Evolutionary conservation across 1,140 invertebrate species (phyloP), one percentile per base, ranked within the genome.

Genomic region (Drosophila suzukii): DNA sequence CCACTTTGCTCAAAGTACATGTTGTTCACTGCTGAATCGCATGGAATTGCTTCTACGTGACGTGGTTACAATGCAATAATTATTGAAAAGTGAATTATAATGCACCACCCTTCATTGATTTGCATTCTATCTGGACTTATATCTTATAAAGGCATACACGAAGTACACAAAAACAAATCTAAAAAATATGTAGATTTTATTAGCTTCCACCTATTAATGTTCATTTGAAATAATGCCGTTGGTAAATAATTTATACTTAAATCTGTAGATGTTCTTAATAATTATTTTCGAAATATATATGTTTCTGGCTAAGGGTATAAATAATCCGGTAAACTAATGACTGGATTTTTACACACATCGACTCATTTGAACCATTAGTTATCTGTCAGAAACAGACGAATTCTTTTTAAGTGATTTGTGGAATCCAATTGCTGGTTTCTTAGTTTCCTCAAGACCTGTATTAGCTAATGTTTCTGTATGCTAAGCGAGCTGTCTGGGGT

Each of bases 401-500:
- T 67, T 12, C 13, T 49, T n/a, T 46, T 32, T 34, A 61, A 61
- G 17, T 61, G 32, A 66, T 55, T 55, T 32, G 17, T 13, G 6
- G 50, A 41, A 32, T 36, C 6, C 5, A 59, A 38, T 70, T 55
- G 17, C 11, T 24, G 20, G 11, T 30, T 39, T 39, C 11, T 27
- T 34, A n/a, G 20, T 11, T 68, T 44, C 8, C 38, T 27, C 65
- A 12, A n/a, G 6, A 20, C 6, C n/a, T 30, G n/a, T 43, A 17
- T 65, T 41, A 41, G 60, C 7, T 15, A 43, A 66, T 43, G 44
- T 34, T 30, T 36, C 11, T 11, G 10, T 50, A 50, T 71, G 51
- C 51, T 49, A 71, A 71, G 34, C 36, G 1, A 41, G 27, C 49
- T 49, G 51, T 17, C 44, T 24, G 36, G 44, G 65, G 65, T 71